Base-by-base conservation (phyloP, 2,113 vertebrate species). In the Syrmaticus mikado region DNA sequence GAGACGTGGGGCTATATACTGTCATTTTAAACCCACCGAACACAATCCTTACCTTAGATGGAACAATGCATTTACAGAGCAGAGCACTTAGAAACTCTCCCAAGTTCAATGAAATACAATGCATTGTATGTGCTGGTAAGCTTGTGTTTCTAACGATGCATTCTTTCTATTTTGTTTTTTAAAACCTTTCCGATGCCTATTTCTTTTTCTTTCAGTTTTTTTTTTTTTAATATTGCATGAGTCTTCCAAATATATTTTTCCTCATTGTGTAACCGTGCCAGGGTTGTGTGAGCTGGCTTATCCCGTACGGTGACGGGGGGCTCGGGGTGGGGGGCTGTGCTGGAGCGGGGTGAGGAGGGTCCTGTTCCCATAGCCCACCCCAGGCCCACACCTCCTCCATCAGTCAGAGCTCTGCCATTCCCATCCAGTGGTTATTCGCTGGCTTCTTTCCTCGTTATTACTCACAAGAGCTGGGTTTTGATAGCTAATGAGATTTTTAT, bases 1-100 rank as follows among this genome's bases (percentile, higher is more conserved):
- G 5, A 97, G 87, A 96, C 76, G 57, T 93, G 95, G 96, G 97
- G 82, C 94, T 94, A 98, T 98, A 98, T 98, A 97, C 98, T 98
- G 98, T 98, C 98, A 97, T 98, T 98, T 98, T 98, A 97, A 98
- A 98, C 92, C 96, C 95, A 96, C 95, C 67, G 90, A 97, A 96
- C 97, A 97, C 97, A 91, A 96, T 93, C 97, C 95, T 97, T 97
- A 97, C 97, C 97, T 94, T 97, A 97, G 95, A 97, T 77, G 92
- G 89, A 94, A 96, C 98, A 97, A 98, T 98, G 98, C 98, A 98
- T 98, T 98, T 96, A 94, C 95, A 87, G 96, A 15, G 92, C 66
- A 24, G 87, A 94, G 94, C 67, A 43, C 2, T 22, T 94, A 97
- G 96, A 95, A 95, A 95, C 90, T 96, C 95, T 94, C 96, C 93